phyloP scores from a whole-genome alignment of 1,140 invertebrate species.

The Eriosoma lanigerum region DNA sequence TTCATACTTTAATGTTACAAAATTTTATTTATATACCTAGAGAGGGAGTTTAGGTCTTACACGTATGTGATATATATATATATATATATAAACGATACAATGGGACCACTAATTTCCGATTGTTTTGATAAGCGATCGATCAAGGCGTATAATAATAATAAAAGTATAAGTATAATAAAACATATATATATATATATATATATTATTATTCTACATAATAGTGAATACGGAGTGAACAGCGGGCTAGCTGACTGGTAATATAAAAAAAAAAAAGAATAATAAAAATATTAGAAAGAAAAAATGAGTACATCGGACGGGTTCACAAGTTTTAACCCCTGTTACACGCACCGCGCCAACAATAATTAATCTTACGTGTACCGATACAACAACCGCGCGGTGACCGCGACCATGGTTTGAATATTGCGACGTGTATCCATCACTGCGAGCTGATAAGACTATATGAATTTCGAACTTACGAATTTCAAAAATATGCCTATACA shows the following conservation, averaged over 20 bases:
- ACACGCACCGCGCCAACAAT: background rate
- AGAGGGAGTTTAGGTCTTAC: no score
- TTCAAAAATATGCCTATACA: no score
- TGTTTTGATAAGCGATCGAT: constrained; percentile 51
- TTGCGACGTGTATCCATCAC: no score
- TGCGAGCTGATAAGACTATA: no score
- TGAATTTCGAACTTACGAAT: no score
- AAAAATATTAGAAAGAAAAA: background rate
- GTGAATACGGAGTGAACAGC: background rate
- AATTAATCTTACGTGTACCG: constrained; percentile 4
- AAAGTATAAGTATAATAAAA: background rate
- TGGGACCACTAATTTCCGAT: constrained; percentile 42
- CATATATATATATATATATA: no score
- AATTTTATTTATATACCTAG: no score
- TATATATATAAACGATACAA: constrained; percentile 10
- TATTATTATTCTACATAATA: no score
- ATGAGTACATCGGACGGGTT: background rate
- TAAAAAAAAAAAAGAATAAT: background rate
- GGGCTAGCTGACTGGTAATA: constrained; percentile 36
- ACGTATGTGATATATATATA: no score
- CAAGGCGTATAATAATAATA: background rate
- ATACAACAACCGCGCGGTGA: background rate
- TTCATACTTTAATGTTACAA: no score
- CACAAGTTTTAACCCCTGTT: constrained; percentile 46
- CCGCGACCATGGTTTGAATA: background rate